Base-by-base conservation (phyloP, 2,888 invertebrate species). In the Catocala fraxini region DNA sequence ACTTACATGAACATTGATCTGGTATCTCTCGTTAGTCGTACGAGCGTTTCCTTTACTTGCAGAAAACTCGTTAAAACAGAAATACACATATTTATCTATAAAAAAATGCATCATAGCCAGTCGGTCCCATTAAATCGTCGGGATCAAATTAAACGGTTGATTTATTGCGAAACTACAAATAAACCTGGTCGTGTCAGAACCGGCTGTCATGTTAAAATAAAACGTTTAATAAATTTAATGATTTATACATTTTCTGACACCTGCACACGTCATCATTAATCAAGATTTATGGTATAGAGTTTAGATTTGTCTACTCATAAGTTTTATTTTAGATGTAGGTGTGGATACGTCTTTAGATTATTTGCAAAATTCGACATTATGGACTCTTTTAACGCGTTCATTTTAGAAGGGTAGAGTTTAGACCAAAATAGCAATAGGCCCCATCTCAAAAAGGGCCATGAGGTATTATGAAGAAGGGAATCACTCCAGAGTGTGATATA, bases 11-110 rank as follows among this genome's bases (percentile, higher is more conserved):
- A 35, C 41, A 49, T 46, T 35, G 35, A 39, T 39, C 35, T 7
- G 56, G 35, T 61, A 48, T 55, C 33, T 43, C 66, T 73, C 59
- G 70, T 73, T 71, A 71, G 43, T 6, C 25, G 45, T 70, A 73
- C 56, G 59, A 59, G 54, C 51, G 56, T 45, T 70, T 73, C 71
- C 62, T 65, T 65, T 43, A 49, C 55, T 57, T 39, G 47, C 11
- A 25, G 56, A 48, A 54, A 13, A 56, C 63, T 74, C 63, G 72
- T 75, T 64, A 59, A 15, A 46, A 61, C 39, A 33, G 70, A 62
- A 47, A 51, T 57, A 58, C 35, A 49, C 5, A 48, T 34, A 45
- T 33, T n/a, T 59, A 51, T 63, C 48, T 47, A 59, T 56, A 62
- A 70, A 39, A 5, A 33, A 65, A 60, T 58, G 45, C 56, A 47